Evolutionary conservation across 2,888 invertebrate species (phyloP).

Genomic region (Hypolimnas misippus): DNA sequence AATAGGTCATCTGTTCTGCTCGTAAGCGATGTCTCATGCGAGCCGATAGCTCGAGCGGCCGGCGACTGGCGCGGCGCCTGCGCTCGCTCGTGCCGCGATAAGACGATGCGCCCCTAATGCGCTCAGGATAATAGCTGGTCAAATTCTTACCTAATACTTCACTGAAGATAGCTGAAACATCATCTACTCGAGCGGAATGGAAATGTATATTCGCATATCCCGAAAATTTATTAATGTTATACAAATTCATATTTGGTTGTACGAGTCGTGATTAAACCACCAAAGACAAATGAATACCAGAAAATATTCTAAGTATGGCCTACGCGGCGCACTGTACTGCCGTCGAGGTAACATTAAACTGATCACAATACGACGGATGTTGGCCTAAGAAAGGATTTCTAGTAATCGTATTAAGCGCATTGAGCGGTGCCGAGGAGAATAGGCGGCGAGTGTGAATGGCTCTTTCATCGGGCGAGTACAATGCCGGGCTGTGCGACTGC

Average conservation of each 20-base stretch:
- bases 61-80: conserved; percentile 20
- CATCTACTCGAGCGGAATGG: background rate
- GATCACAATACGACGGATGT: conserved; percentile 12
- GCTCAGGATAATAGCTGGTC: conserved; percentile 25
- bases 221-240: too few species aligned
- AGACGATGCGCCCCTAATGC: conserved; percentile 23
- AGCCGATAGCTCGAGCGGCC: background rate
- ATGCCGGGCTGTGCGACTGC: conserved; percentile 1
- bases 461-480: conserved; percentile 14
- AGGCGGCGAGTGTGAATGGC: conserved; percentile 16
- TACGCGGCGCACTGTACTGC: background rate
- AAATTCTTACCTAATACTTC: conserved; percentile 14
- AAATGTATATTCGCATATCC: too few species aligned
- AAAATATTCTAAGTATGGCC: background rate
- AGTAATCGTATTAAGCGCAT: conserved; percentile 10
- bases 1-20: conserved; percentile 19
- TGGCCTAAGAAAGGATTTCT: conserved; percentile 6
- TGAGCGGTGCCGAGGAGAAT: conserved; percentile 10
- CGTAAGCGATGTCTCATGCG: conserved; percentile 21
- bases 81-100: conserved; percentile 18
- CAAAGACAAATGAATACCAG: background rate
- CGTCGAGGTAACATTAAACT: background rate
- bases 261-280: background rate
- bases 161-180: background rate
- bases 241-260: background rate